Conservation (phyloP, 1,140 invertebrate species). For the Eumaeus atala region DNA sequence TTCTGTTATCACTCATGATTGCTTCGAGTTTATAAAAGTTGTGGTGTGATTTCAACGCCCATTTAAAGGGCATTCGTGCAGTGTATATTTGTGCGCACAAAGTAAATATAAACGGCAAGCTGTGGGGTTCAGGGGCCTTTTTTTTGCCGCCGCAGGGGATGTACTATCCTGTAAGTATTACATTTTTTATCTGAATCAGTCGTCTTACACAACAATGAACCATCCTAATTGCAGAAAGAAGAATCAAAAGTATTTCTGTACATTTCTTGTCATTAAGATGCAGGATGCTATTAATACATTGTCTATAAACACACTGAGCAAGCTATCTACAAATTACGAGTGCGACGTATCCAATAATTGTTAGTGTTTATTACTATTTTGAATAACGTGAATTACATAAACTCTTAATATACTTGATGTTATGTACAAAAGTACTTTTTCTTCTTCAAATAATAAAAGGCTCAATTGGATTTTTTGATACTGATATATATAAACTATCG, state of each 20-base stretch:
- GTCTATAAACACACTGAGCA: slow-evolving; percentile 4
- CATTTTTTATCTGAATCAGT: slow-evolving; percentile 12
- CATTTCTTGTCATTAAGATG: neutral
- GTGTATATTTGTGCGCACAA: slow-evolving; percentile 73
- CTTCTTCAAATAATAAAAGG: no score
- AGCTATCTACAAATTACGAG: no score
- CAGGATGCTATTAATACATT: slow-evolving; percentile 9
- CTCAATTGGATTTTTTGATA: no score
- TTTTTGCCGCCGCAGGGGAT: slow-evolving; percentile 94
- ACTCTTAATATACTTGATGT: no score
- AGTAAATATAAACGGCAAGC: slow-evolving; percentile 88
- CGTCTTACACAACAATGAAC: neutral
- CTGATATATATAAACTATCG: no score
- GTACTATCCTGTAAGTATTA: slow-evolving; percentile 91
- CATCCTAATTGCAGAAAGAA: neutral
- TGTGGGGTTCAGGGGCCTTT: slow-evolving; percentile 94
- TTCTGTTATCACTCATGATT: slow-evolving; percentile 64
- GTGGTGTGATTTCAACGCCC: slow-evolving; percentile 65
- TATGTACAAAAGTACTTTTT: no score
- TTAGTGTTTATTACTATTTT: no score
- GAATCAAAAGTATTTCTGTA: slow-evolving; percentile 3
- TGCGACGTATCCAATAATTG: no score
- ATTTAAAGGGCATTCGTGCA: slow-evolving; percentile 57
- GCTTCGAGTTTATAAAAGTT: slow-evolving; percentile 60
- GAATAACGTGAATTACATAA: no score